Evolutionary conservation across 2,797 vertebrate genomes (phyloP), one percentile per base, ranked within the genome.

Genomic region (Martes flavigula): DNA sequence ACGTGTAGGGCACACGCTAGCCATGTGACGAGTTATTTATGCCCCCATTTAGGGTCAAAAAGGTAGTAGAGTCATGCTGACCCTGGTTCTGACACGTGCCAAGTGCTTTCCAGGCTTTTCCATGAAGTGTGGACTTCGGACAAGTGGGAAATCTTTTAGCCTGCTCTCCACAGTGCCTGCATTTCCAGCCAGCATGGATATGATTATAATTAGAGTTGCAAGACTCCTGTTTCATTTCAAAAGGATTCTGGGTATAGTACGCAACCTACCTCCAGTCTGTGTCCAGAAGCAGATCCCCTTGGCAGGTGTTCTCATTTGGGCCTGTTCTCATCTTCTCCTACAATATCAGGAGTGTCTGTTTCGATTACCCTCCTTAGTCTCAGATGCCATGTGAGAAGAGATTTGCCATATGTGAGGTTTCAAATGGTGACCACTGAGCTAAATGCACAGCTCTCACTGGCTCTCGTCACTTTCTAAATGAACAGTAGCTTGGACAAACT

Each of bases 21-120:
- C 60, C 43, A 43, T 6, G 23, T 51, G 58, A 89, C 89, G 73
- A 97, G 91, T 96, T 94, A 83, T 91, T 82, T 54, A 79, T 89
- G 68, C 20, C 70, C 32, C 35, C 12, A 4, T 21, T 68, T 20
- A 3, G 43, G 77, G 86, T 95, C 78, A 64, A 58, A 87, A 87
- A 84, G 62, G 58, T 90, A 82, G 43, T 8, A 1, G 20, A 30
- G 60, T 73, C 79, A 5, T 0, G 5, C 35, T 4, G 4, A 75
- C 66, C 51, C 46, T 7, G 27, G 68, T 56, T 82, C 87, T 89
- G 83, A 32, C 12, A 58, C 75, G 38, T 46, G 25, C 83, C 87
- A 83, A 90, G 89, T 73, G 62, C 73, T 91, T 91, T 62, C 62
- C 35, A 60, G 56, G 68, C 66, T 86, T 91, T 92, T 88, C 7